These are phyloP conservation scores for Naja naja DNA, from an alignment of 2,113 vertebrate genomes.

Conservation along the genomic window DNA sequence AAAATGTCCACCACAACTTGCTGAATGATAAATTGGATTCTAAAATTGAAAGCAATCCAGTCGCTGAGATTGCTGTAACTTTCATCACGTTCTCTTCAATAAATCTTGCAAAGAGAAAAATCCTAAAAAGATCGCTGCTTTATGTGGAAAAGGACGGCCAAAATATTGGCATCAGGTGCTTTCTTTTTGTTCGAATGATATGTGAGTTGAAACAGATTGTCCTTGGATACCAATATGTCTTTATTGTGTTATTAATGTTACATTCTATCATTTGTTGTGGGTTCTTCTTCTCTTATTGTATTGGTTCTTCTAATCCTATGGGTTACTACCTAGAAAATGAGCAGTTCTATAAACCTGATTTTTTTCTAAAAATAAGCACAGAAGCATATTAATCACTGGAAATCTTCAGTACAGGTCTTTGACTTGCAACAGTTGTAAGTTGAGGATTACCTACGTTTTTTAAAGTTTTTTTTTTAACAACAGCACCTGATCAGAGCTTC, in stretches of 20 bases:
- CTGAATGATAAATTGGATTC: background rate
- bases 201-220: background rate
- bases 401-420: background rate
- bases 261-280: background rate
- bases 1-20: background rate
- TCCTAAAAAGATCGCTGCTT: background rate
- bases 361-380: background rate
- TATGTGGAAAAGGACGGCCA: background rate
- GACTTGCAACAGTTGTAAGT: background rate
- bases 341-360: background rate
- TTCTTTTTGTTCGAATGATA: background rate
- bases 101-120: background rate
- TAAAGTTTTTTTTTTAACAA: background rate
- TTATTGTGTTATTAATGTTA: background rate
- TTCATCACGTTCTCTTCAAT: background rate
- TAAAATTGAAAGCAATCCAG: background rate
- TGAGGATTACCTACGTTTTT: background rate
- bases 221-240: background rate
- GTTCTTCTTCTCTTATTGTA: background rate
- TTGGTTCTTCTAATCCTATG: background rate
- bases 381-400: background rate
- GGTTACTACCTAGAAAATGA: background rate
- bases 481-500: background rate
- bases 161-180: background rate
- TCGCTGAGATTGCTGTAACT: background rate